These are phyloP conservation scores for Myotis myotis DNA, from an alignment of 2,797 vertebrate genomes.

Conservation along the genomic window DNA sequence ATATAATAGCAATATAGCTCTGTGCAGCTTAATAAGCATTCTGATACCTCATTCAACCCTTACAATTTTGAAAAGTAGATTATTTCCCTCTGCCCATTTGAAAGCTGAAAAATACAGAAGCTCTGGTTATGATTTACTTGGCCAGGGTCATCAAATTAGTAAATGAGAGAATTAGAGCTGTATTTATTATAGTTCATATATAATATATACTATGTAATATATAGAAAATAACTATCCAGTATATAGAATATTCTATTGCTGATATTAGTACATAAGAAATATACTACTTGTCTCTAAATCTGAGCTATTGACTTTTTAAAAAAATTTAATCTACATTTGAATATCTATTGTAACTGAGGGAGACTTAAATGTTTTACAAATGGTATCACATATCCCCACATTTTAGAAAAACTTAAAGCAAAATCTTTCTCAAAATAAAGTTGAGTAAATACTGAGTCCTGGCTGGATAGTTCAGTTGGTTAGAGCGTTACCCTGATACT, in stretches of 20 bases:
- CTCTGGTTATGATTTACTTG: background rate
- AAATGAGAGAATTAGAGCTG: background rate
- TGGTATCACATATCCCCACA: background rate
- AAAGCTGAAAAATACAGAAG: background rate
- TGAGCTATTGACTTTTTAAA: background rate
- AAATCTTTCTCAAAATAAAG: constrained; percentile 30
- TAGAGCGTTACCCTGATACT: too few species aligned
- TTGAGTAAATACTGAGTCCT: background rate
- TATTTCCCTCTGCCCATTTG: background rate
- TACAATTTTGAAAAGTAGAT: background rate
- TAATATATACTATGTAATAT: background rate
- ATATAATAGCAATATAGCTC: background rate
- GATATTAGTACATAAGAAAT: background rate
- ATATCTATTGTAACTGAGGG: background rate
- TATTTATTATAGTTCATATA: background rate
- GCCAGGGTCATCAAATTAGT: background rate
- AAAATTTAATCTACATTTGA: background rate
- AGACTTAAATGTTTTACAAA: constrained; percentile 1
- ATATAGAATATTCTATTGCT: background rate
- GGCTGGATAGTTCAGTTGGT: too few species aligned
- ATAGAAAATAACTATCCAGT: background rate
- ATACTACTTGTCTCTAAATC: background rate
- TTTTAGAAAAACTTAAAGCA: constrained; percentile 17
- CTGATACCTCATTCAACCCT: background rate
- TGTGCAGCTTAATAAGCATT: background rate